These are phyloP conservation scores for Manduca sexta DNA, from an alignment of 1,140 invertebrate species.

Conservation along the genomic window DNA sequence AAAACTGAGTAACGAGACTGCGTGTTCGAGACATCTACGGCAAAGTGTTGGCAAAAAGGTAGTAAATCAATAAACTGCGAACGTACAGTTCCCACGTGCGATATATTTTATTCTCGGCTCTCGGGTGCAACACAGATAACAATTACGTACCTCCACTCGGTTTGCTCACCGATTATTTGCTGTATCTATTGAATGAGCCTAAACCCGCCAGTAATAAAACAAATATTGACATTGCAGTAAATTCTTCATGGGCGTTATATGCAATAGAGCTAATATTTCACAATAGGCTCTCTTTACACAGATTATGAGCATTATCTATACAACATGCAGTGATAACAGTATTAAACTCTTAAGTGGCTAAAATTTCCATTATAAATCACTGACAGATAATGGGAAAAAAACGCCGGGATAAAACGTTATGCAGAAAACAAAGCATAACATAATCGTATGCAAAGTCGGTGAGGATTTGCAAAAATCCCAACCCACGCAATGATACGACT, in stretches of 20 bases:
- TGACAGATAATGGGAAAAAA: conserved; percentile 9
- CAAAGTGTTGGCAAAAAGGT: no score
- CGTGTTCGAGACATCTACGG: no score
- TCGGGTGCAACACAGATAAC: no score
- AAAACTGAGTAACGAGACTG: no score
- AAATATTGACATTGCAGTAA: conserved; percentile 24
- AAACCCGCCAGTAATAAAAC: background rate
- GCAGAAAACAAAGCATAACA: background rate
- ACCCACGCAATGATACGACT: conserved; percentile 1
- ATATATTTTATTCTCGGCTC: no score
- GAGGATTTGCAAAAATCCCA: background rate
- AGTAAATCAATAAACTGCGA: no score
- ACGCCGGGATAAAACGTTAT: background rate
- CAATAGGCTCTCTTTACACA: conserved; percentile 22
- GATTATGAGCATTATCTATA: conserved; percentile 29
- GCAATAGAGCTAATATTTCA: conserved; percentile 25
- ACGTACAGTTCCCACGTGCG: no score
- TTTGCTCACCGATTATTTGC: background rate
- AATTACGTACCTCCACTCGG: no score
- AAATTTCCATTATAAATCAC: conserved; percentile 41
- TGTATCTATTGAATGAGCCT: background rate
- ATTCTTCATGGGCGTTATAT: conserved; percentile 15
- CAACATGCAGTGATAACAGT: conserved; percentile 27
- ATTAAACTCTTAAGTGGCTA: conserved; percentile 24
- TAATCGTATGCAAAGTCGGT: background rate